Evolutionary conservation across 2,888 invertebrate species (phyloP).

Genomic region (Arrhopalites spinosus): DNA sequence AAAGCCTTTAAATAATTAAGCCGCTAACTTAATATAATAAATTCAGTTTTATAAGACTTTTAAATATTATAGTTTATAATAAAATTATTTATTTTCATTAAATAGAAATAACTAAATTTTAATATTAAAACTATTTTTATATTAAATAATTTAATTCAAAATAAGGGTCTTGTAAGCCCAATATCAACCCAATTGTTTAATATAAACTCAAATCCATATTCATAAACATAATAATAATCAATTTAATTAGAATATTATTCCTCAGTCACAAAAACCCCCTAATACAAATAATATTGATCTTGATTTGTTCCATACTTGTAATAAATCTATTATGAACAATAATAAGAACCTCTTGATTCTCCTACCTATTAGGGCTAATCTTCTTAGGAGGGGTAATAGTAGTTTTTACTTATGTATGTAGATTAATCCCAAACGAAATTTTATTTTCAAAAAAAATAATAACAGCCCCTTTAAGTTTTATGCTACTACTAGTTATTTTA

Average conservation of each 20-base stretch:
- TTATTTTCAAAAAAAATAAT: conserved; percentile 52
- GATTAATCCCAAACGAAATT: conserved; percentile 67
- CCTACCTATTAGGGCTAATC: conserved; percentile 68
- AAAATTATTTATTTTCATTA: conserved; percentile 71
- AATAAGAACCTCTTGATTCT: conserved; percentile 66
- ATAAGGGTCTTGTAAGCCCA: background rate
- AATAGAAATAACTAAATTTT: conserved; percentile 63
- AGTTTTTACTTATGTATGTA: conserved; percentile 70
- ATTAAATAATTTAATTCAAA: too few relatives aligned
- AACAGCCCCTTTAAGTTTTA: conserved; percentile 64
- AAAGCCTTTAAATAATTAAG: conserved; percentile 64
- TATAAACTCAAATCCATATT: conserved; percentile 61
- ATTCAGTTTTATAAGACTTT: conserved; percentile 61
- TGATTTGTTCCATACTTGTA: conserved; percentile 64
- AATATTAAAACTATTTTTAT: conserved; percentile 57
- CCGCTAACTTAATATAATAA: conserved; percentile 70
- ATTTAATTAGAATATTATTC: conserved; percentile 57
- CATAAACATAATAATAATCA: conserved; percentile 66
- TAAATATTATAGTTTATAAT: conserved; percentile 69
- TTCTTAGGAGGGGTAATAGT: conserved; percentile 70
- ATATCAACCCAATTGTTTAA: too few relatives aligned
- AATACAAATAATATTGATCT: conserved; percentile 63
- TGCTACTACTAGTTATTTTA: too few relatives aligned
- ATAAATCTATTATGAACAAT: conserved; percentile 62
- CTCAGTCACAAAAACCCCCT: conserved; percentile 61